Evolutionary conservation across 1,140 invertebrate genomes (phyloP).

Genomic region (Musca vetustissima): DNA sequence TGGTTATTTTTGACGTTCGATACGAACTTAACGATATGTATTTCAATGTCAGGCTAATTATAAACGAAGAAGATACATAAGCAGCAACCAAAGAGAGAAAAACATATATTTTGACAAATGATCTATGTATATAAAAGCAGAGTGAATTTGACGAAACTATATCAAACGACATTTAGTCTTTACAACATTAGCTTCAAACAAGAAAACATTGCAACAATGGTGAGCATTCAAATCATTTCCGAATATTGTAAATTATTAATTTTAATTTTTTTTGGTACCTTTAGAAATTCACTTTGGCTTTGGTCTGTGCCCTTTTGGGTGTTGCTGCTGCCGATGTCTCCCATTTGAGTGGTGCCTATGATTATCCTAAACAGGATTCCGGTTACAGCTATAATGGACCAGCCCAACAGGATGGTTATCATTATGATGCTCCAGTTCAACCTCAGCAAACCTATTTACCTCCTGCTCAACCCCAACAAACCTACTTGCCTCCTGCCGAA

Average conservation of each 20-base stretch:
- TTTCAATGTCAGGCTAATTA: slow-evolving; percentile 11
- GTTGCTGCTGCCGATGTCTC: slow-evolving; percentile 28
- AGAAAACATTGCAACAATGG: neutral
- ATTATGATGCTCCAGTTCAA: neutral
- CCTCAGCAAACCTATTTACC: slow-evolving; percentile 18
- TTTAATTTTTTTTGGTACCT: neutral
- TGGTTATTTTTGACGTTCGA: too few relatives aligned
- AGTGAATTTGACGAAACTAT: neutral
- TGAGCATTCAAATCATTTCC: neutral
- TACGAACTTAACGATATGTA: too few relatives aligned
- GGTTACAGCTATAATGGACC: neutral
- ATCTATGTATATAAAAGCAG: neutral
- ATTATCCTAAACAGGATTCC: neutral
- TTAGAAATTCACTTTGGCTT: slow-evolving; percentile 12
- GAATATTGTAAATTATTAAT: neutral
- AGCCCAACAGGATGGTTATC: neutral
- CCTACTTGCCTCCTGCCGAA: slow-evolving; percentile 19
- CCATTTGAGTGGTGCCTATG: slow-evolving; percentile 15
- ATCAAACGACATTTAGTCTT: neutral
- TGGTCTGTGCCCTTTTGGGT: slow-evolving; percentile 20
- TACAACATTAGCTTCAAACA: neutral
- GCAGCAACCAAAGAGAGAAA: too few relatives aligned
- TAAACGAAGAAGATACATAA: neutral
- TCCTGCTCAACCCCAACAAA: slow-evolving; percentile 17
- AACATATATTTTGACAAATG: too few relatives aligned